Percentiles rank a stretch among this genome's conserved stretches.
phyloP scores from a whole-genome alignment of 2,888 invertebrate species.

The Drosophila multiciliata region DNA sequence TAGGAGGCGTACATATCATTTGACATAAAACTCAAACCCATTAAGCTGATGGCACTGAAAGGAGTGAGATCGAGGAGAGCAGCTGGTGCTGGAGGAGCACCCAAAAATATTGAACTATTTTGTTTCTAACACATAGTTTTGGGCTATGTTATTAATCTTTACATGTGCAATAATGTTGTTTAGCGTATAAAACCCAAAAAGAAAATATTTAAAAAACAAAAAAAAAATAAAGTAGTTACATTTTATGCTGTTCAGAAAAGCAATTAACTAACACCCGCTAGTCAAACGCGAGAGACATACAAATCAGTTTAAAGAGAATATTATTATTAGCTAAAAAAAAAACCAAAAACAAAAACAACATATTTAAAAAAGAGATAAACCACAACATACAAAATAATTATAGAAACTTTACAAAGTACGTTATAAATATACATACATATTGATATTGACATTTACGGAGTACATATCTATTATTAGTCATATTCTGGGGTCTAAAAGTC shows the following conservation, averaged over 20 bases:
- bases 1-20: slow-evolving; percentile 57
- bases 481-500: not conserved
- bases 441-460: slow-evolving; percentile 41
- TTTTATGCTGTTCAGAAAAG: slow-evolving; percentile 73
- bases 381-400: slow-evolving; percentile 62
- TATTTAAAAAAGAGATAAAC: slow-evolving; percentile 50
- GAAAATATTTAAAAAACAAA: slow-evolving; percentile 19
- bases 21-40: slow-evolving; percentile 24
- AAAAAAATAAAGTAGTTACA: slow-evolving; percentile 53
- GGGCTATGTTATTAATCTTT: slow-evolving; percentile 64
- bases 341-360: slow-evolving; percentile 7
- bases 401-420: slow-evolving; percentile 63
- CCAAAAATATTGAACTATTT: slow-evolving; percentile 21
- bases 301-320: slow-evolving; percentile 43
- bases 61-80: not conserved
- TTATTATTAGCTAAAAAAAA: slow-evolving; percentile 36
- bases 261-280: slow-evolving; percentile 62
- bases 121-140: slow-evolving; percentile 41
- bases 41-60: slow-evolving; percentile 13
- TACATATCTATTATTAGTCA: not conserved
- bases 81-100: slow-evolving; percentile 11
- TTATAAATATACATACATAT: slow-evolving; percentile 62
- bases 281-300: slow-evolving; percentile 46
- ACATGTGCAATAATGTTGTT: slow-evolving; percentile 73
- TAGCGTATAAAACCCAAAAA: slow-evolving; percentile 44